Base-by-base conservation (phyloP, 2,888 invertebrate species). In the Stictocephala bisonia region DNA sequence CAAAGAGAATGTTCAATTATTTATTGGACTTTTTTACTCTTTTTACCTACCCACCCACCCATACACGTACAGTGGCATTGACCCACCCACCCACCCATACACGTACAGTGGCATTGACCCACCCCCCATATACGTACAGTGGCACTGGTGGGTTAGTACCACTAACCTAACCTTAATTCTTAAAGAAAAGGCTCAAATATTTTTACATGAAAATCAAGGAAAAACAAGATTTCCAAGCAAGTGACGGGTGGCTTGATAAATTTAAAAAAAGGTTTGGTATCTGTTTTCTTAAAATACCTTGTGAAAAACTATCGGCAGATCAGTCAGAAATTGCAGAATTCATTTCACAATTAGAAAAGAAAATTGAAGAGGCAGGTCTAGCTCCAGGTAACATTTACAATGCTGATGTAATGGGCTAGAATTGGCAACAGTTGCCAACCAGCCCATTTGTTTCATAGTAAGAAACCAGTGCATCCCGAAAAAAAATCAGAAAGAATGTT, bases 221-320 rank as follows among this genome's bases (percentile, higher is more conserved):
- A n/a, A 64, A 64, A 64, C 20, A 40, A 20, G 35, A 60, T 22
- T 35, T 64, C 31, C 41, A 18, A 20, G 60, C 22, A 13, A 35
- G 64, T 41, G 64, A 64, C 40, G 64, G 64, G 11, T 64, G 64
- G 41, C 20, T 64, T 2, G 40, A 64, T 41, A 64, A 64, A 9
- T 64, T 64, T 24, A 64, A 64, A 40, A 40, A 9, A 11, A 31
- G 13, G 24, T 41, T 9, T 40, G 64, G 41, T 22, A 64, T 64
- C 41, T n/a, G 44, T 15, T 44, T 44, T 7, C 44, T 44, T 15
- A 3, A 44, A 18, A 44, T 44, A 7, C n/a, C 40, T 9, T 15
- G 27, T 24, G 35, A 64, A 13, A 64, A 64, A 35, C 26, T 64
- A 15, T 64, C 64, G 7, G 64, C 64, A 13, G 40, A 18, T 35